Conservation (phyloP, 1,140 invertebrate species). For the Halyomorpha halys region DNA sequence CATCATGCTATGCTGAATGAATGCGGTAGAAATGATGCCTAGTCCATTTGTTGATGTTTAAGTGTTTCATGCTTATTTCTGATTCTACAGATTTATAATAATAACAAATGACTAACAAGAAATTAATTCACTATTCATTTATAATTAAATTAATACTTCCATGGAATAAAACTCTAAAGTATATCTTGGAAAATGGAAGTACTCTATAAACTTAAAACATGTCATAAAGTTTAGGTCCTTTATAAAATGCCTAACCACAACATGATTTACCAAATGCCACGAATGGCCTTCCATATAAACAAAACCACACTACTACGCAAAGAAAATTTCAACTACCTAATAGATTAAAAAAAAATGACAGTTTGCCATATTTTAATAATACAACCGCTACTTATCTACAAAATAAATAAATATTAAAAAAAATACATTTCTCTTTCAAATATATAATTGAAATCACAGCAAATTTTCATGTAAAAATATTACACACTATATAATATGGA, state of each 20-base stretch:
- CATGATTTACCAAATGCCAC: neutral
- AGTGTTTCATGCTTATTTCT: too few species aligned
- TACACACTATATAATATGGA: slow-evolving; percentile 9
- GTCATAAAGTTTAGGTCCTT: neutral
- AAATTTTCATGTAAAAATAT: slow-evolving; percentile 18
- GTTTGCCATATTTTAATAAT: slow-evolving; percentile 2
- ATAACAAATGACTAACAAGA: too few species aligned
- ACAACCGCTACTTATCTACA: slow-evolving; percentile 4
- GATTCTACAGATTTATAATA: too few species aligned
- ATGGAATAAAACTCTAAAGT: too few species aligned
- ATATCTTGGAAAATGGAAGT: neutral
- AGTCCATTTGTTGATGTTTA: too few species aligned
- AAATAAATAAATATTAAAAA: slow-evolving; percentile 18
- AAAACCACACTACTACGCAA: neutral
- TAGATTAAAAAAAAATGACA: slow-evolving; percentile 6
- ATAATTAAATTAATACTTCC: too few species aligned
- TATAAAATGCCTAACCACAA: neutral
- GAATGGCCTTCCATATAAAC: neutral
- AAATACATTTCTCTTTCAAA: slow-evolving; percentile 18
- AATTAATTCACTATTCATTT: too few species aligned
- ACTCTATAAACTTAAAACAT: neutral
- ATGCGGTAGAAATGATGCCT: too few species aligned
- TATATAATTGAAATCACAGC: slow-evolving; percentile 10
- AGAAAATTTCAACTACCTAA: neutral
- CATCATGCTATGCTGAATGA: too few species aligned